A percentile compares a stretch with the other conserved stretches of the same genome.
These are phyloP conservation scores for Copsychus sechellarum DNA, from an alignment of 2,113 vertebrate genomes.

Conservation along the genomic window DNA sequence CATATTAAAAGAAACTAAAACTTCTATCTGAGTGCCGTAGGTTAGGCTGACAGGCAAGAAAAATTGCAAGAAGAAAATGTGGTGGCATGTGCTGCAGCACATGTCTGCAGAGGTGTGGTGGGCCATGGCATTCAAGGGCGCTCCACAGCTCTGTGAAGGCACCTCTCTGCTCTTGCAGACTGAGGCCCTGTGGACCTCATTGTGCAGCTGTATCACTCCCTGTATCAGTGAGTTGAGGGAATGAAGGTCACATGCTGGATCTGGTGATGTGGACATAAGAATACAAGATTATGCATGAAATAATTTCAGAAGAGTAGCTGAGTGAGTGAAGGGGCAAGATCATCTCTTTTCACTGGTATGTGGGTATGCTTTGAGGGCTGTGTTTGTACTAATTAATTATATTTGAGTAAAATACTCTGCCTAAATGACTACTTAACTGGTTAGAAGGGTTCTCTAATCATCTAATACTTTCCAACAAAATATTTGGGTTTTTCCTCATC, in stretches of 20 bases:
- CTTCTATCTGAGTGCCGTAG: neutral
- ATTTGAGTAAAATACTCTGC: neutral
- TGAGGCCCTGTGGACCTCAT: neutral
- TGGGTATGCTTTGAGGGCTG: neutral
- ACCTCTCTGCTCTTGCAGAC: neutral
- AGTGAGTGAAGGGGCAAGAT: neutral
- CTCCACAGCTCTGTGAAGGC: neutral
- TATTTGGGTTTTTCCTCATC: neutral
- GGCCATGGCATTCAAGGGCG: neutral
- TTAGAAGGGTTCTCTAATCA: neutral
- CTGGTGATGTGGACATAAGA: neutral
- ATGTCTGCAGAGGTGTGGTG: neutral
- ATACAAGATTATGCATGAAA: neutral
- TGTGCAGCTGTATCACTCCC: neutral
- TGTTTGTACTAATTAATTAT: slow-evolving; percentile 1
- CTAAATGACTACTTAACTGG: neutral
- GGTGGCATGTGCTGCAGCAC: neutral
- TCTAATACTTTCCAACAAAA: neutral
- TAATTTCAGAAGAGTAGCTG: neutral
- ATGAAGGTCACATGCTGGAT: neutral
- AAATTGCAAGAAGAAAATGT: neutral
- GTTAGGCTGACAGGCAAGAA: neutral
- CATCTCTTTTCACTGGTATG: neutral
- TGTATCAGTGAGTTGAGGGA: neutral
- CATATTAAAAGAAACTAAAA: neutral